Percentiles rank a stretch among this genome's conserved stretches.
These are phyloP conservation scores for Lamproptera curius DNA, from an alignment of 2,888 invertebrate species.

Conservation along the genomic window DNA sequence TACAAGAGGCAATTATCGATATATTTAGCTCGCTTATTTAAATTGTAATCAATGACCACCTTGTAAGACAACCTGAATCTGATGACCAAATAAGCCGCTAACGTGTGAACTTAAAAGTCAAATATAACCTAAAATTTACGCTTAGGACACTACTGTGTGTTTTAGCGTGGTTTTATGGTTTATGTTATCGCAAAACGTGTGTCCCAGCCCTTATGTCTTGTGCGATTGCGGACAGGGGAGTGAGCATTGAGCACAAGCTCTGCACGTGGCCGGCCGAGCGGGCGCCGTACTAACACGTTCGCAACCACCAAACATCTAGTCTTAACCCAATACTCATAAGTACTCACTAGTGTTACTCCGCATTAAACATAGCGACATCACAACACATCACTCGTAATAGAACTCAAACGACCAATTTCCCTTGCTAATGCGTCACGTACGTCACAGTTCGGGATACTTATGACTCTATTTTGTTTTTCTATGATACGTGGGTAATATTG, in stretches of 20 bases:
- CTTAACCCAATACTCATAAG: conserved; percentile 4
- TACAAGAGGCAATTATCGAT: too few species aligned
- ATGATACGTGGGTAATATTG: neutral
- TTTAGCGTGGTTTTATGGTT: too few species aligned
- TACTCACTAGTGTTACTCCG: conserved; percentile 25
- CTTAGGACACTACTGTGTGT: too few species aligned
- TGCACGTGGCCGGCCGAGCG: conserved; percentile 12
- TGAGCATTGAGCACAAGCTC: conserved; percentile 14
- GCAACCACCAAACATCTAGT: conserved; percentile 10
- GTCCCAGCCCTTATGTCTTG: neutral
- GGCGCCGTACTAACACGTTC: conserved; percentile 12
- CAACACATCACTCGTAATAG: conserved; percentile 25
- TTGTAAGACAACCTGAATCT: too few species aligned
- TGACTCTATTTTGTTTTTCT: neutral
- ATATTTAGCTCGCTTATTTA: too few species aligned
- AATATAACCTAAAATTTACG: too few species aligned
- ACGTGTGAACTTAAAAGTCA: too few species aligned
- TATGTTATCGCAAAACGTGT: too few species aligned
- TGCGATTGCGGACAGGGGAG: conserved; percentile 23
- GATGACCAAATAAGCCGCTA: too few species aligned
- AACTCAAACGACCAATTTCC: conserved; percentile 45
- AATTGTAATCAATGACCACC: too few species aligned
- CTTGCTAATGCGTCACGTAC: conserved; percentile 32
- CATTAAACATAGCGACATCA: conserved; percentile 34
- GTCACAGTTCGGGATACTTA: conserved; percentile 1